A percentile compares a stretch with the other conserved stretches of the same genome.
Conservation (phyloP, 2,797 vertebrate genomes). For the Syndactyla subalaris region DNA sequence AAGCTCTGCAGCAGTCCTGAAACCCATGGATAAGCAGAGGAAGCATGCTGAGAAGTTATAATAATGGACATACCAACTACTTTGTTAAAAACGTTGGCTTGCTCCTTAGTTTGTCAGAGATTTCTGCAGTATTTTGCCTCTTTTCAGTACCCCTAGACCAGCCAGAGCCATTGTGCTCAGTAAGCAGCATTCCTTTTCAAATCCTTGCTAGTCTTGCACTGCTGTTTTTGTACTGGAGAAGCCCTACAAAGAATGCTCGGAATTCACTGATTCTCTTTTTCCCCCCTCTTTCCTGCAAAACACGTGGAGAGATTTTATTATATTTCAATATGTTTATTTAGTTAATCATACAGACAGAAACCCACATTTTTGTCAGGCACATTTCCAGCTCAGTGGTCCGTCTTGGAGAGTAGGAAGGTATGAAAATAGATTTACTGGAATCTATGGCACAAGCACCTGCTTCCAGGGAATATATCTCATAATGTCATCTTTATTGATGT, state of each 20-base stretch:
- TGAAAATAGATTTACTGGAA: neutral
- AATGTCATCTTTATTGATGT: neutral
- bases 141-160: neutral
- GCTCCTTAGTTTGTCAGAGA: neutral
- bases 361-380: neutral
- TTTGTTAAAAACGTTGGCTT: slow-evolving; percentile 10
- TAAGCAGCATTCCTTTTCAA: neutral
- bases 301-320: neutral
- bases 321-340: neutral
- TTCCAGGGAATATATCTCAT: neutral
- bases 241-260: neutral
- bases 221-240: neutral
- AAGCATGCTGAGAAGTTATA: neutral
- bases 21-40: neutral
- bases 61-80: neutral
- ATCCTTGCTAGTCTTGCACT: neutral
- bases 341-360: neutral
- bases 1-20: neutral
- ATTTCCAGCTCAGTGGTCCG: neutral
- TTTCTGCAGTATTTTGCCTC: neutral
- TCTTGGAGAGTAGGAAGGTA: neutral
- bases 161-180: neutral
- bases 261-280: neutral
- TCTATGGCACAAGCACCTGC: neutral
- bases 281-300: neutral